Evolutionary conservation across 2,888 invertebrate genomes (phyloP), one percentile per base, ranked within the genome.

Genomic region (Arctia plantaginis): DNA sequence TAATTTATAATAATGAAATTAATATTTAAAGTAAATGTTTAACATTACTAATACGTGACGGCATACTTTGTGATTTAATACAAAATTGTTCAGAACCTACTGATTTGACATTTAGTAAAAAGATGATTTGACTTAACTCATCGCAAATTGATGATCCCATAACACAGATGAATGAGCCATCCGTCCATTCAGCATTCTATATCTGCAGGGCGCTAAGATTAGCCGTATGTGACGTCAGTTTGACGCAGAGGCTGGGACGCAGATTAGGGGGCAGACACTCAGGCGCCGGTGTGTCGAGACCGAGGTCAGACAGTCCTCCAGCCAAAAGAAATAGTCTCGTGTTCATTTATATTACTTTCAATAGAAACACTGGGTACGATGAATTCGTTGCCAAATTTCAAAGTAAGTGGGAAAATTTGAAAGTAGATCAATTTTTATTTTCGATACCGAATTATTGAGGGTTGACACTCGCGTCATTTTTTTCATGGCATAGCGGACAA

Each of bases 261-360:
- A 84, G 77, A 67, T 35, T 68, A 13, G 18, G 72, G 47, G 67
- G 47, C 70, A 93, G 93, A 91, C 93, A 82, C 87, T 87, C 87
- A 76, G 93, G 91, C 91, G 91, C 91, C 90, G 88, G 51, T 71
- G 62, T 85, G 91, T 78, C 92, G 88, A 92, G 93, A 93, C 93
- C 82, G 86, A 88, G 91, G 90, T 88, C 92, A 91, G 91, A 92
- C 91, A 59, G 30, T 79, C 81, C 79, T 77, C 77, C 81, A 85
- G 84, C 84, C 87, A 88, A 88, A 87, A 86, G 86, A 85, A 81
- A 85, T 18, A 75, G 77, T 76, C 78, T 65, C 41, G 75, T 73
- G 47, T 77, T 73, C 71, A 86, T 86, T 85, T 86, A 80, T 87
- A 83, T 84, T 80, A 51, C 73, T 74, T 79, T 79, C 81, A 77